Base-by-base conservation (phyloP, 92 coral and sea anemone genomes). In the Zoanthus solanderi region DNA sequence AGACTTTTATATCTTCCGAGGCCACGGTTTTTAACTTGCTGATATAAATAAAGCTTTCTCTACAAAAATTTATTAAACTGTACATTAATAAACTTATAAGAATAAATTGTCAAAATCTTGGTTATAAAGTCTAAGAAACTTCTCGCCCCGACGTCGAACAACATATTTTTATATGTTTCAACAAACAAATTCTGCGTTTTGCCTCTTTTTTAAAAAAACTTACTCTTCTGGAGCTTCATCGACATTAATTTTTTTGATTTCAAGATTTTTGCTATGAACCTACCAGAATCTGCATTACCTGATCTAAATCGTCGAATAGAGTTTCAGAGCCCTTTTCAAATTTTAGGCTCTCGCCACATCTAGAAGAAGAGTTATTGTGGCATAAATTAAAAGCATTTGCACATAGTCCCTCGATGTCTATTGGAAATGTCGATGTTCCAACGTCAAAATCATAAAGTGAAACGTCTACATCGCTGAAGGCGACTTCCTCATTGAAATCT, bases 211-310 rank as follows among this genome's bases (percentile, higher is more conserved):
- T 17, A 16, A 63, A 17, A 17, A 63, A 6, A 17, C 9, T 17
- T 63, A 80, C 72, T 47, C 3, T 65, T 67, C 11, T 65, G 4
- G 15, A 37, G 6, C 8, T 31, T 71, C 46, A n/a, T 46, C 5
- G 66, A 65, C 47, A 29, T 11, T 10, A n/a, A 13, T 65, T 68
- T 81, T 2, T 46, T 9, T 42, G 15, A 9, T 18, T 65, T 23
- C 60, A 23, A 8, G 17, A 48, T 42, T 28, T 9, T 10, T 32
- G 85, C 91, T 91, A 94, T 11, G 98, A 95, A 13, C 98, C 98
- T 15, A 97, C 99, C 73, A 97, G 90, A 86, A 97, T 92, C 90
- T 97, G 99, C 97, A 97, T 97, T 14, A 97, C 98, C 91, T 97
- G 99, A 79, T 97, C 99, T 16, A 97, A 91, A 79, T 97, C 99